phyloP scores from a whole-genome alignment of 2,113 vertebrate species.

The Upupa epops region DNA sequence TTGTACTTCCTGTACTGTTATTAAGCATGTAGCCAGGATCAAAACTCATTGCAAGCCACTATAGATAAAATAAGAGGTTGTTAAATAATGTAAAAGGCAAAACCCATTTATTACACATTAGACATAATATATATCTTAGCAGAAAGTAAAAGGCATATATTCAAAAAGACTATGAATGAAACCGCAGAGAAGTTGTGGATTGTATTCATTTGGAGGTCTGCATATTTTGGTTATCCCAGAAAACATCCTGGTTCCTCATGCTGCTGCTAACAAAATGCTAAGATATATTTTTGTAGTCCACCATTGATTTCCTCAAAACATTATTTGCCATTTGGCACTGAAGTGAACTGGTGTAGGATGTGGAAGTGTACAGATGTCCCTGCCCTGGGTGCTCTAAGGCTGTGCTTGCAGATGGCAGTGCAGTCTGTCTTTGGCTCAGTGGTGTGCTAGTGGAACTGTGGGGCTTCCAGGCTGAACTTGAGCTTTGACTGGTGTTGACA shows the following conservation, averaged over 20 bases:
- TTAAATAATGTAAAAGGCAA: not conserved
- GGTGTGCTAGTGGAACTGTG: fast-evolving
- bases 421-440: no score
- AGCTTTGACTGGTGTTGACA: fast-evolving
- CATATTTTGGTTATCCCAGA: not conserved
- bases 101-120: not conserved
- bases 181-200: not conserved
- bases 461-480: not conserved
- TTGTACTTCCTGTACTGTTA: not conserved
- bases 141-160: not conserved
- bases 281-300: not conserved
- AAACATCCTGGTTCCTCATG: not conserved
- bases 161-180: not conserved
- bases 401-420: fast-evolving
- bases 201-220: not conserved
- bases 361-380: not conserved
- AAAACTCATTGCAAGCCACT: not conserved
- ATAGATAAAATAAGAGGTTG: not conserved
- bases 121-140: not conserved
- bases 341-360: not conserved
- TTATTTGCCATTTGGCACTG: not conserved
- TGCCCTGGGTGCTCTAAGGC: not conserved
- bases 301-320: not conserved
- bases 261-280: not conserved
- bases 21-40: not conserved